Conservation (phyloP, 2,888 invertebrate genomes). For the Volucella bombylans region DNA sequence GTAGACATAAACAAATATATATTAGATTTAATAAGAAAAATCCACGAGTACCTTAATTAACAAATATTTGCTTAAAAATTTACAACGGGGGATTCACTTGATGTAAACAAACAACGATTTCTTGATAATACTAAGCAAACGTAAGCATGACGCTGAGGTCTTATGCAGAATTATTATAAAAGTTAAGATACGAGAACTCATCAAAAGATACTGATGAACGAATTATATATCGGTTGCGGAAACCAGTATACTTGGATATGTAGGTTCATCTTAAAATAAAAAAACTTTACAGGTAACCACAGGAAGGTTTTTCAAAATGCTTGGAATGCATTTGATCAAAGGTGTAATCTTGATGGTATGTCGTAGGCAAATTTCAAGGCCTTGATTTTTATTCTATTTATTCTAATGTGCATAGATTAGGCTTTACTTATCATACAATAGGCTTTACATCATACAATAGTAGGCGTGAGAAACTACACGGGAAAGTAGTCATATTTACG, state of each 20-base stretch:
- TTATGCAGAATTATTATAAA: background rate
- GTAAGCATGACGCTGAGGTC: background rate
- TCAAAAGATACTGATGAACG: background rate
- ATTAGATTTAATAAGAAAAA: conserved; percentile 1
- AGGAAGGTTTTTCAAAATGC: conserved; percentile 6
- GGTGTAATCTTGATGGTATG: background rate
- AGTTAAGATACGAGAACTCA: background rate
- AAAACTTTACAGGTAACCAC: conserved; percentile 9
- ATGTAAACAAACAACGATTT: conserved; percentile 5
- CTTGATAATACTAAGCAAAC: conserved; percentile 4
- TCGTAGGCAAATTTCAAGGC: background rate
- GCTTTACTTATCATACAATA: no score
- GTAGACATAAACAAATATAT: background rate
- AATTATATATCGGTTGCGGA: background rate
- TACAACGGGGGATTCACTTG: background rate
- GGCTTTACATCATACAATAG: no score
- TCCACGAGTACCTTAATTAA: background rate
- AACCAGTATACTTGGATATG: background rate
- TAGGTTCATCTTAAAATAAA: conserved; percentile 21
- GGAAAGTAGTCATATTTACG: no score
- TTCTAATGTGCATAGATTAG: no score
- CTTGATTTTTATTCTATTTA: no score
- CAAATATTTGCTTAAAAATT: conserved; percentile 22
- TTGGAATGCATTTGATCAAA: background rate
- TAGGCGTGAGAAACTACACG: no score